A percentile compares a stretch with the other conserved stretches of the same genome.
Conservation (phyloP, 2,113 vertebrate species). For the Lagenorhynchus albirostris region DNA sequence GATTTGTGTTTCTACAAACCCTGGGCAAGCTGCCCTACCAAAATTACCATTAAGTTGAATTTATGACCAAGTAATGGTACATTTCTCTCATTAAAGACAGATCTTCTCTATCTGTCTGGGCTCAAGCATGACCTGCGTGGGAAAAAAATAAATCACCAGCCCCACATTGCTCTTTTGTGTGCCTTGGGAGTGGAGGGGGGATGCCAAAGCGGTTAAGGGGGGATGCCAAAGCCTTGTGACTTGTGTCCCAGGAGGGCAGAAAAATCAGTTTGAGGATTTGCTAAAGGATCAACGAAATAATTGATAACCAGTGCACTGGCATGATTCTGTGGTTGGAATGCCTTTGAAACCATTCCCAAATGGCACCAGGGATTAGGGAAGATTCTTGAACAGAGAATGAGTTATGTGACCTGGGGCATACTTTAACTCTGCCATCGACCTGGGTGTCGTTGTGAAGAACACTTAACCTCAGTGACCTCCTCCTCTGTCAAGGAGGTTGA, state of each 20-base stretch:
- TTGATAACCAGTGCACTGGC: slow-evolving; percentile 62
- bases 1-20: slow-evolving; percentile 65
- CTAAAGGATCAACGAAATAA: slow-evolving; percentile 58
- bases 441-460: not conserved
- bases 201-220: slow-evolving; percentile 4
- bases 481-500: not conserved
- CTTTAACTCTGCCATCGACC: not conserved
- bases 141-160: slow-evolving; percentile 58
- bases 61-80: slow-evolving; percentile 65
- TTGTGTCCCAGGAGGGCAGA: slow-evolving; percentile 36
- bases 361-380: slow-evolving; percentile 39
- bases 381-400: slow-evolving; percentile 37
- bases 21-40: slow-evolving; percentile 60
- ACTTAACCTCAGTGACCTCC: slow-evolving; percentile 10
- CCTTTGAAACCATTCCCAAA: slow-evolving; percentile 64
- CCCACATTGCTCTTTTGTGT: not conserved
- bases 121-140: slow-evolving; percentile 40
- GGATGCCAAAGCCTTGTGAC: slow-evolving; percentile 56
- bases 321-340: slow-evolving; percentile 62
- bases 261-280: slow-evolving; percentile 60
- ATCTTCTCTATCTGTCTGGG: slow-evolving; percentile 65
- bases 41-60: slow-evolving; percentile 70
- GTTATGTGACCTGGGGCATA: slow-evolving; percentile 10
- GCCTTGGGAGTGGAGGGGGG: not conserved
- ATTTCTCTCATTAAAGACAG: slow-evolving; percentile 65